These are phyloP conservation scores for Ginglymostoma cirratum DNA, from an alignment of 2,113 vertebrate genomes.

Conservation along the genomic window DNA sequence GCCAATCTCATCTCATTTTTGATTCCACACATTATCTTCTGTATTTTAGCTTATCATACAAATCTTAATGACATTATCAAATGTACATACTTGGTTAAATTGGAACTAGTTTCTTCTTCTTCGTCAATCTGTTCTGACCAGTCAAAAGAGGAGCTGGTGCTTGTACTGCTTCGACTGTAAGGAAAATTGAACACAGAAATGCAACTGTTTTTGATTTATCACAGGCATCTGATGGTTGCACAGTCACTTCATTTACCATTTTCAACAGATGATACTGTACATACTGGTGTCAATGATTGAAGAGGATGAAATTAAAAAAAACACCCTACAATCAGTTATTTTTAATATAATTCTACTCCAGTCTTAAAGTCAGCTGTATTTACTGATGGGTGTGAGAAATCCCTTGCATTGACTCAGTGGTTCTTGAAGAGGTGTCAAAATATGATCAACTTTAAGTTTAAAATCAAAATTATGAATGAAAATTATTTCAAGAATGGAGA, in stretches of 20 bases:
- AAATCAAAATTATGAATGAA: neutral
- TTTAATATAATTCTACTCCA: neutral
- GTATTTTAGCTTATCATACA: neutral
- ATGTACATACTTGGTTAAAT: neutral
- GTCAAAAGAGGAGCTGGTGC: neutral
- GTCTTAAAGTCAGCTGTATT: neutral
- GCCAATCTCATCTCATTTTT: neutral
- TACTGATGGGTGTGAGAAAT: neutral
- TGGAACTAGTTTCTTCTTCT: neutral
- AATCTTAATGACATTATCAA: neutral
- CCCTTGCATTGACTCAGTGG: neutral
- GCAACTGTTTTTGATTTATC: neutral
- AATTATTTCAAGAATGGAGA: neutral
- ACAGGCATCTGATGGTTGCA: neutral
- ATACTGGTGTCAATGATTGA: neutral
- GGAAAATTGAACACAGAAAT: neutral
- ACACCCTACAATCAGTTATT: neutral
- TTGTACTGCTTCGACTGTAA: neutral
- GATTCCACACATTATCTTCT: neutral
- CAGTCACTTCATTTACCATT: neutral
- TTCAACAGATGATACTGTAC: neutral
- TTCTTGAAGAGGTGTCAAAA: neutral
- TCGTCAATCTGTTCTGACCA: neutral
- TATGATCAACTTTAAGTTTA: neutral
- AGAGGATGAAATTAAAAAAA: neutral